Evolutionary conservation across 2,888 invertebrate genomes (phyloP), one percentile per base, ranked within the genome.

Genomic region (Lepidonotus clava): DNA sequence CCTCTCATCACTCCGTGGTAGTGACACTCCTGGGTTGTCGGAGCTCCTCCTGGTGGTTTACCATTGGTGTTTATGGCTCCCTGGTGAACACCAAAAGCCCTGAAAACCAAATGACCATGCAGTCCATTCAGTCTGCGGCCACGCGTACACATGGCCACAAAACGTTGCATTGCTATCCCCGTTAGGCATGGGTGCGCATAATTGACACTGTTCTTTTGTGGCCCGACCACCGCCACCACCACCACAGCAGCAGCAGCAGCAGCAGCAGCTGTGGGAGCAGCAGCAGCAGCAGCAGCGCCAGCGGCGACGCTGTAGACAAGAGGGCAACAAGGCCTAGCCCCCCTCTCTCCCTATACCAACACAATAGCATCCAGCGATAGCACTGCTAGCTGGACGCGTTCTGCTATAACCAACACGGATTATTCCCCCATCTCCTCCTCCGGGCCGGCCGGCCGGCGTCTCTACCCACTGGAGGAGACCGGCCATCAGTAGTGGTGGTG

Each of bases 161-260:
- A n/a, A n/a, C n/a, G n/a, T n/a, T n/a, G n/a, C n/a, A n/a, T 32
- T 21, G 36, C 21, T 41, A 46, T 24, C 24, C 46, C 80, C 80
- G 80, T 46, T 46, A 80, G 80, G 80, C 80, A 80, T 51, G 80
- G 28, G 24, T 24, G 46, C 80, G 80, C 80, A 80, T 80, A 80
- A 80, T 80, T 80, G 80, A 80, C 80, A 80, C 46, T 80, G 80
- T 80, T 80, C 80, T 80, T 51, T 41, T 46, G 28, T 41, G 71
- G 34, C 28, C 14, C 56, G 24, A n/a, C 34, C 6, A 21, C 66
- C 34, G 38, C 56, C 8, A 5, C 14, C n/a, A 56, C 56, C 11
- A 56, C 56, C 18, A 56, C 56, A 56, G 8, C 46, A 18, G n/a
- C n/a, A n/a, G n/a, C n/a, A 46, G 56, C n/a, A n/a, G 14, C 38